Base-by-base conservation (phyloP, 2,888 invertebrate genomes). In the Itoplectis maculator region DNA sequence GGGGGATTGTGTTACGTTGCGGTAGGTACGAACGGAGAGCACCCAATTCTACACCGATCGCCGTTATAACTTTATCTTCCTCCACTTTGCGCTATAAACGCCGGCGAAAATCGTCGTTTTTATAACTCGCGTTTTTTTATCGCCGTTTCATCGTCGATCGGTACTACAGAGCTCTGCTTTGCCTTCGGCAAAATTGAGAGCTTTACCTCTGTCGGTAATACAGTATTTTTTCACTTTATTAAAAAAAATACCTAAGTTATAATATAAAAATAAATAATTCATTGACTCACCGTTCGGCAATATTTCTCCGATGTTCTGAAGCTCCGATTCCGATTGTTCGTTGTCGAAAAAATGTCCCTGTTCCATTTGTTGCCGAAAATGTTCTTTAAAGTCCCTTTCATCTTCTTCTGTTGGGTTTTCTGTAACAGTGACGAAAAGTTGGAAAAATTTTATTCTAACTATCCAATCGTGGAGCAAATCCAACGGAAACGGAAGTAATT, bases 1-100 rank as follows among this genome's bases (percentile, higher is more conserved):
- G 78, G 69, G 51, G 70, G 77, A 81, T 81, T 81, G 73, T 74
- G 47, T 80, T 82, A 70, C 81, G 40, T 42, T 80, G 47, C 49
- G 68, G 20, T 18, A 18, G 42, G 29, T 13, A 37, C 70, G 56
- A n/a, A n/a, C 49, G 35, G n/a, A 56, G 37, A 35, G 59, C 79
- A 13, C 69, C 18, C 37, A 49, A 45, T 13, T 37, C 61, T 3
- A 45, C 49, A 45, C 73, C 61, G 73, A 74, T 74, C 61, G 11
- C 8, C 35, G 61, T 59, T 61, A 56, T 56, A 75, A 66, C 66
- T 66, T 47, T 56, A 72, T 56, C 42, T 45, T 56, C 56, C 49
- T 49, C 5, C 54, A 66, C 45, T 29, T 45, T 35, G 56, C 45
- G 59, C 45, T 11, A 59, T 45, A 15, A 11, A 29, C 29, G 11